phyloP scores from a whole-genome alignment of 2,113 vertebrate genomes.

The Cathartes aura region DNA sequence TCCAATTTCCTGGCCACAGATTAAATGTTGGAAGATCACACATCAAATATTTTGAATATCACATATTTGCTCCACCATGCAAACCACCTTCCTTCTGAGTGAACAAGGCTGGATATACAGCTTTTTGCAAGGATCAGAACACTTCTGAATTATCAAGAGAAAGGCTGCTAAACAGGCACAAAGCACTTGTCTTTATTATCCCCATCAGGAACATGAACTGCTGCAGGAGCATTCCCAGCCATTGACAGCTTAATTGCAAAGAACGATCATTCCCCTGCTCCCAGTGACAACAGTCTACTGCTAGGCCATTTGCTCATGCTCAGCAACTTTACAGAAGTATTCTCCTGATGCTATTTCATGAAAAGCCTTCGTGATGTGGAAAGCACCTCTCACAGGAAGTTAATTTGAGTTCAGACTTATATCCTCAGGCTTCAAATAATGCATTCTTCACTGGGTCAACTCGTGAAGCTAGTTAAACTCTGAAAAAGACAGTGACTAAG shows the following conservation, averaged over 20 bases:
- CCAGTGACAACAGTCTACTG: not conserved
- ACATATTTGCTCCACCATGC: not conserved
- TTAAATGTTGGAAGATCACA: not conserved
- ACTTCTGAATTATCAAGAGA: not conserved
- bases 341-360: not conserved
- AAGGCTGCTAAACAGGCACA: not conserved
- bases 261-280: not conserved
- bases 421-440: not conserved
- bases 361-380: not conserved
- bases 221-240: not conserved
- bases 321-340: not conserved
- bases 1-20: not conserved
- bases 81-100: not conserved
- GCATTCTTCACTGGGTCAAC: not conserved
- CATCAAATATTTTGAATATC: not conserved
- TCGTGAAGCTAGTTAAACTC: not conserved
- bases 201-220: not conserved
- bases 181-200: not conserved
- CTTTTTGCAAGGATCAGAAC: not conserved
- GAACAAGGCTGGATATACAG: not conserved
- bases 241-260: not conserved
- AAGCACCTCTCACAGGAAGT: not conserved
- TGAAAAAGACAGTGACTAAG: not conserved
- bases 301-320: not conserved
- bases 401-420: not conserved